phyloP scores from a whole-genome alignment of 2,113 vertebrate genomes.

The Phrynosoma platyrhinos region DNA sequence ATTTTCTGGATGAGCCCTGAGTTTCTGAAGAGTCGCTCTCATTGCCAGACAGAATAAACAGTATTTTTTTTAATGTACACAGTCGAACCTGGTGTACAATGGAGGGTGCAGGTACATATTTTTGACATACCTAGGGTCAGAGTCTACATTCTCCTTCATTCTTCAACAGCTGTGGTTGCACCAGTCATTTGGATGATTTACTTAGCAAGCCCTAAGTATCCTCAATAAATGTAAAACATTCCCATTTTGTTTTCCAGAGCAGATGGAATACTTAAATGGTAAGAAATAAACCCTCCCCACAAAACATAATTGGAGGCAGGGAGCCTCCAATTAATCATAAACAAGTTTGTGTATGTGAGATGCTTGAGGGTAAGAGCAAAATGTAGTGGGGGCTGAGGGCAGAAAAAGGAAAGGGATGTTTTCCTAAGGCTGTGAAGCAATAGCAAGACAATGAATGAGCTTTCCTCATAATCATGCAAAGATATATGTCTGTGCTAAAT shows the following conservation, averaged over 20 bases:
- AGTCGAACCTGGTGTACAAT: background rate
- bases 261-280: conserved; percentile 68
- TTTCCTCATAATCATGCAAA: conserved; percentile 76
- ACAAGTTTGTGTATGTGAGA: conserved; percentile 68
- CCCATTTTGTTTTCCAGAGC: conserved; percentile 37
- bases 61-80: no score
- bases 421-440: conserved; percentile 74
- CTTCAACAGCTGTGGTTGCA: conserved; percentile 44
- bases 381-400: conserved; percentile 42
- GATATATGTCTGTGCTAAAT: conserved; percentile 76
- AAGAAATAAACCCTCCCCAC: conserved; percentile 8
- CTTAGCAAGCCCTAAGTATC: conserved; percentile 50
- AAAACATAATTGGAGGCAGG: conserved; percentile 37
- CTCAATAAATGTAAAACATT: conserved; percentile 51
- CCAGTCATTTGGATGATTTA: conserved; percentile 56
- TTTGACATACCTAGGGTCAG: conserved; percentile 25
- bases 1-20: no score
- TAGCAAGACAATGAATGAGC: conserved; percentile 72
- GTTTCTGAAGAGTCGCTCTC: no score
- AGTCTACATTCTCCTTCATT: conserved; percentile 7
- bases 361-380: conserved; percentile 67
- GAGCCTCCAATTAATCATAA: conserved; percentile 70
- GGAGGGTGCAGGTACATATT: background rate
- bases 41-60: no score
- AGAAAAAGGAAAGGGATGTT: conserved; percentile 60